phyloP scores from a whole-genome alignment of 37 sponge, comb jelly and placozoan species.

The Crambe crambe region DNA sequence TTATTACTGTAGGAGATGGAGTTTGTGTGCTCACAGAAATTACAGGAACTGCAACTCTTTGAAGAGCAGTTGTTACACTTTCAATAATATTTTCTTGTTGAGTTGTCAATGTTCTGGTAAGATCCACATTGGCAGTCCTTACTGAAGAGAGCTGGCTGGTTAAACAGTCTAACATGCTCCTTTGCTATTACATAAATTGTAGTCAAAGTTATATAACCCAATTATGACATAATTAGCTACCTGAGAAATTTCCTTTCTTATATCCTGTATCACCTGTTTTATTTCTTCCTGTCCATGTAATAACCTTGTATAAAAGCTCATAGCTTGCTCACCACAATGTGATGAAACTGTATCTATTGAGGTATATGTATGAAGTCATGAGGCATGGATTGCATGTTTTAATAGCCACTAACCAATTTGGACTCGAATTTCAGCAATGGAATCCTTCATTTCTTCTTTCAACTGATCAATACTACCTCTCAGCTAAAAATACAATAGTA shows the following conservation, averaged over 20 bases:
- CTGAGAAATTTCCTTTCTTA: constrained; percentile 12
- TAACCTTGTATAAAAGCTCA: background rate
- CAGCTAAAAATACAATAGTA: background rate
- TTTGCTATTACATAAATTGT: background rate
- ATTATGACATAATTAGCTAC: background rate
- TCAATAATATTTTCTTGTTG: background rate
- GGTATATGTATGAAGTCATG: too few relatives aligned
- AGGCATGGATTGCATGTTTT: too few relatives aligned
- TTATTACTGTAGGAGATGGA: background rate
- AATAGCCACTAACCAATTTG: background rate
- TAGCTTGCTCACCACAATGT: background rate
- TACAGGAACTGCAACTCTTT: background rate
- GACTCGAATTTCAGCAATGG: background rate
- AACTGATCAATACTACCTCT: background rate
- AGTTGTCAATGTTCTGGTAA: background rate
- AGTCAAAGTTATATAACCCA: background rate
- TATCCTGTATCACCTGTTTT: background rate
- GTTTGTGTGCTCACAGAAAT: background rate
- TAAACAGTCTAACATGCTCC: background rate
- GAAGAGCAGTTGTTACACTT: background rate
- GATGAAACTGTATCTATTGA: background rate
- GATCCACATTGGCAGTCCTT: background rate
- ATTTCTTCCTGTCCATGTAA: constrained; percentile 22
- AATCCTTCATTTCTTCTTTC: constrained; percentile 8
- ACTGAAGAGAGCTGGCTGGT: background rate